Percentiles rank a stretch among this genome's conserved stretches.
Conservation (phyloP, 2,888 invertebrate species). For the Morpho helenor region DNA sequence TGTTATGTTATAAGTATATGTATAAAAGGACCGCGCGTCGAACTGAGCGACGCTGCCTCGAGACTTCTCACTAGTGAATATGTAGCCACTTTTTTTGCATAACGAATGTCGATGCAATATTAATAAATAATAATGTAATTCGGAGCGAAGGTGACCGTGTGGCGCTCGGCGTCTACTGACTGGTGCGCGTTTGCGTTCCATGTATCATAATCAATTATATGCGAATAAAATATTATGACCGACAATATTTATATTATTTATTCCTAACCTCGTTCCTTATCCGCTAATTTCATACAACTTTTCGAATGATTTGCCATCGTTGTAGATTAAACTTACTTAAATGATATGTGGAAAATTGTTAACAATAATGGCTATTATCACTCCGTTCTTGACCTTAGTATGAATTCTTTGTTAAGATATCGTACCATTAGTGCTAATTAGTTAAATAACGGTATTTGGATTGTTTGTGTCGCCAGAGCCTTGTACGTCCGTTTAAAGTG, state of each 20-base stretch:
- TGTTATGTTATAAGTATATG: conserved; percentile 69
- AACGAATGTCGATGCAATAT: conserved; percentile 70
- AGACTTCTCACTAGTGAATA: conserved; percentile 77
- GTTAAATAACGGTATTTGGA: no score
- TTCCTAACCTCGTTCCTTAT: conserved; percentile 1
- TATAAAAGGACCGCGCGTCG: conserved; percentile 58
- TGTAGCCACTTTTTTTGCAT: conserved; percentile 68
- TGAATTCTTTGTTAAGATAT: neutral
- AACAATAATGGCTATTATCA: no score
- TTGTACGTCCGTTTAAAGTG: neutral
- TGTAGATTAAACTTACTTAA: no score
- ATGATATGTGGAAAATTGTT: no score
- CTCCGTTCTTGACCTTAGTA: no score
- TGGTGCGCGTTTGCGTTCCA: conserved; percentile 59
- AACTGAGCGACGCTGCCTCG: conserved; percentile 64
- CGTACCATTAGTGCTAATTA: neutral
- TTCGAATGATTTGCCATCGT: neutral
- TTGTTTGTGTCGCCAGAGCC: neutral
- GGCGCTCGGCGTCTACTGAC: conserved; percentile 46
- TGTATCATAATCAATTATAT: conserved; percentile 79
- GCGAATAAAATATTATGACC: conserved; percentile 78
- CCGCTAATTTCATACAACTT: neutral
- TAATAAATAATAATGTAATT: conserved; percentile 71
- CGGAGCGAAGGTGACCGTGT: conserved; percentile 53
- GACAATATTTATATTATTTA: conserved; percentile 37